Percentiles rank a stretch among this genome's conserved stretches.
These are phyloP conservation scores for Lepidostoma basale DNA, from an alignment of 1,140 invertebrate genomes.

Conservation along the genomic window DNA sequence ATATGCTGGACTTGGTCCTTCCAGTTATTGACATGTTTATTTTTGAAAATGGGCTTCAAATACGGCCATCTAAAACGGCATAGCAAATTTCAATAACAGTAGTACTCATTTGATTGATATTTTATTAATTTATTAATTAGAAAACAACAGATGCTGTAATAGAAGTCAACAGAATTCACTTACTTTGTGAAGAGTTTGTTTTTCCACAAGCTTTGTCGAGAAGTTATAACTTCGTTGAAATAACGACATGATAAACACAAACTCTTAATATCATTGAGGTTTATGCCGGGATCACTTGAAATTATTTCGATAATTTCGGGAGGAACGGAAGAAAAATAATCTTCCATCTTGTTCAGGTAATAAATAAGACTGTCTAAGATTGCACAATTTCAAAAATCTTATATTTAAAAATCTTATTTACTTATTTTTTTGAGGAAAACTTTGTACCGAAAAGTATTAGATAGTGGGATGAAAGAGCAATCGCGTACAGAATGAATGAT, in stretches of 20 bases:
- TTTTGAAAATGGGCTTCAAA: neutral
- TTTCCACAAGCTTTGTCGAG: constrained; percentile 26
- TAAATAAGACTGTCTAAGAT: no score
- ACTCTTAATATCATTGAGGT: constrained; percentile 13
- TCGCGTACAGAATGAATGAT: no score
- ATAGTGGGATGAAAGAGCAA: no score
- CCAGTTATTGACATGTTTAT: constrained; percentile 1
- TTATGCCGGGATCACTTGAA: neutral
- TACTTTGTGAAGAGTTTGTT: constrained; percentile 28
- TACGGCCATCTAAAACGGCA: constrained; percentile 23
- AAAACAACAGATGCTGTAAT: no score
- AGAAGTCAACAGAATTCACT: no score
- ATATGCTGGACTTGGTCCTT: constrained; percentile 12
- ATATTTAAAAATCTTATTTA: no score
- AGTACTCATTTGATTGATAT: neutral
- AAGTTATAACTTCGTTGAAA: constrained; percentile 4
- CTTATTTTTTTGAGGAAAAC: no score
- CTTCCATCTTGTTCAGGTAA: constrained; percentile 19
- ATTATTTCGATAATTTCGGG: constrained; percentile 34
- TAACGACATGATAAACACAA: constrained; percentile 24
- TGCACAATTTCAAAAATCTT: no score
- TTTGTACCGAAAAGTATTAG: no score
- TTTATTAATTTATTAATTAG: neutral
- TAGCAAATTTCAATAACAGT: neutral
- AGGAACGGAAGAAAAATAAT: constrained; percentile 24